Base-by-base conservation (phyloP, 2,888 invertebrate species). In the Ophioninae sp. region DNA sequence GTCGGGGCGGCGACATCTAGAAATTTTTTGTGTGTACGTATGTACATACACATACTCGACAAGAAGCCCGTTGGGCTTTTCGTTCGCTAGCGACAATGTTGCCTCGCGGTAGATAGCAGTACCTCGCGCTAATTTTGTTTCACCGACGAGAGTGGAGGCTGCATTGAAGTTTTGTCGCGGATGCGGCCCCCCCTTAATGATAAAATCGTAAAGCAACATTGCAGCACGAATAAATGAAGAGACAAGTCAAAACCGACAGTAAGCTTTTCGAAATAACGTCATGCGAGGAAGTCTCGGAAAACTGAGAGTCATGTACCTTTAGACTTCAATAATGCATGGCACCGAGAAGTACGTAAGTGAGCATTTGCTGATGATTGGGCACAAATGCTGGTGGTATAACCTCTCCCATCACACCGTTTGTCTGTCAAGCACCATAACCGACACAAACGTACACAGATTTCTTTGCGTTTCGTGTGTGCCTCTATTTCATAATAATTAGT, bases 241-340 rank as follows among this genome's bases (percentile, higher is more conserved):
- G 37, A 59, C 39, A 10, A 50, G 21, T 13, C 8, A 70, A 6
- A 21, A 39, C 20, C 50, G 59, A 30, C 1, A 81, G 68, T 6
- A 79, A 79, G 64, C 20, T n/a, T 85, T 85, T 84, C 23, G 23
- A 73, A 86, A 86, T 84, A 85, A 85, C 85, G 86, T 85, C 90
- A 90, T 91, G 91, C 90, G 74, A 89, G 89, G 87, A 88, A 90
- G 85, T 86, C 88, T 89, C 88, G 89, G 89, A 91, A 89, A 89
- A 70, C 56, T 87, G 80, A 80, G 68, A 80, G 68, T 91, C 89
- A 90, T 90, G 89, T 93, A 93, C 93, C 93, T 93, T 93, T 92
- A 92, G 94, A 93, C 94, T 94, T 94, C 94, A 94, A 94, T 94
- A 94, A 93, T 94, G 94, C 93, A 94, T 94, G 93, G 94, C 94